Percentiles rank a stretch among this genome's conserved stretches.
Conservation (phyloP, 2,113 vertebrate genomes). For the Perccottus glenii region DNA sequence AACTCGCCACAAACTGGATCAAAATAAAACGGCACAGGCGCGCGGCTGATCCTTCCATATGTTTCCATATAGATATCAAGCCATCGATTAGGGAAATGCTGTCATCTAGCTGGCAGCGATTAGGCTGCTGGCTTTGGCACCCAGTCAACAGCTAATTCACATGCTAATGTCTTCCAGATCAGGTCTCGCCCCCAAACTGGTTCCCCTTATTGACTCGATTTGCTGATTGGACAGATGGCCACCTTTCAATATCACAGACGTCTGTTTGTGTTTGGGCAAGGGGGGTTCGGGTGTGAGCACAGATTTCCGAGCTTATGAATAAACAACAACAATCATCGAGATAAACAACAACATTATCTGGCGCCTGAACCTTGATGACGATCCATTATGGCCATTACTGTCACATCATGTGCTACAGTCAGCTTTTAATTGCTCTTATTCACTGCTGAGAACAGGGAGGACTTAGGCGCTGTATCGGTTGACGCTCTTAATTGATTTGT, state of each 20-base stretch:
- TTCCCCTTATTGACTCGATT: slow-evolving; percentile 77
- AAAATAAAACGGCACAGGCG: slow-evolving; percentile 38
- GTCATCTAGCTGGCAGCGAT: slow-evolving; percentile 74
- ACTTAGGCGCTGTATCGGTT: slow-evolving; percentile 60
- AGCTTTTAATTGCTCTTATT: slow-evolving; percentile 73
- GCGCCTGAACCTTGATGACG: slow-evolving; percentile 70
- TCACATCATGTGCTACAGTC: slow-evolving; percentile 69
- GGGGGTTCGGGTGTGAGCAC: slow-evolving; percentile 1
- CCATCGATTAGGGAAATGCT: slow-evolving; percentile 72
- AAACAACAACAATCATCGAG: slow-evolving; percentile 73
- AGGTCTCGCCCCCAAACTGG: slow-evolving; percentile 76
- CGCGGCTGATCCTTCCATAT: slow-evolving; percentile 65
- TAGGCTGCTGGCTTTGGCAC: slow-evolving; percentile 72
- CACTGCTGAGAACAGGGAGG: slow-evolving; percentile 45
- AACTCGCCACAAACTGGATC: slow-evolving; percentile 26
- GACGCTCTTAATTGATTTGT: slow-evolving; percentile 72
- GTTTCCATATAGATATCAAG: slow-evolving; percentile 76
- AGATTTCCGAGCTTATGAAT: slow-evolving; percentile 66
- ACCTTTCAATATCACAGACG: slow-evolving; percentile 72
- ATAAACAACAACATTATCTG: slow-evolving; percentile 77
- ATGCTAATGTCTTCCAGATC: slow-evolving; percentile 81
- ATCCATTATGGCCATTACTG: slow-evolving; percentile 76
- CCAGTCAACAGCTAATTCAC: slow-evolving; percentile 77
- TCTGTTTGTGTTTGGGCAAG: slow-evolving; percentile 67
- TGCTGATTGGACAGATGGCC: slow-evolving; percentile 81